Conservation (phyloP, 1,140 invertebrate species). For the Teleopsis dalmanni region DNA sequence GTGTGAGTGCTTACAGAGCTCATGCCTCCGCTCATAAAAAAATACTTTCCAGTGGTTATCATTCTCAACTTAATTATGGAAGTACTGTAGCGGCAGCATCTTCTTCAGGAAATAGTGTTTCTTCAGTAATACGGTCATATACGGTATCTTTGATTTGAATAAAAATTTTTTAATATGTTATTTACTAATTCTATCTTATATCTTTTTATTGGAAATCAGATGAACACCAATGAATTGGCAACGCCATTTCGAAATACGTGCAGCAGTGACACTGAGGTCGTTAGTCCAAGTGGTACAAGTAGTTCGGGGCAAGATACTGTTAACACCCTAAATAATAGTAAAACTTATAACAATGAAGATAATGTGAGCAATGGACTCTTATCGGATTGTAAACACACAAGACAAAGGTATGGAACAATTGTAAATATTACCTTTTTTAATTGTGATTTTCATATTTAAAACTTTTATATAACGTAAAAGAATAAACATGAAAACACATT, state of each 20-base stretch:
- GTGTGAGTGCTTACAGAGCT: slow-evolving; percentile 73
- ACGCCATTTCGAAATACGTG: slow-evolving; percentile 29
- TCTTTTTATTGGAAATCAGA: slow-evolving; percentile 36
- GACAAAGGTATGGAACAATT: slow-evolving; percentile 53
- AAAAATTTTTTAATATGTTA: background rate
- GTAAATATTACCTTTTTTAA: too few species aligned
- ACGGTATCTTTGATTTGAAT: slow-evolving; percentile 45
- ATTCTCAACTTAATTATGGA: slow-evolving; percentile 68
- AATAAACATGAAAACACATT: too few species aligned
- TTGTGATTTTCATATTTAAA: too few species aligned
- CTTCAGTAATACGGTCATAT: slow-evolving; percentile 46
- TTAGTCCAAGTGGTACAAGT: slow-evolving; percentile 38
- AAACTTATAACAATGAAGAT: slow-evolving; percentile 47
- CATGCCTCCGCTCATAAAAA: slow-evolving; percentile 76
- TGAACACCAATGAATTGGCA: slow-evolving; percentile 41
- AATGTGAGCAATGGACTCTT: slow-evolving; percentile 57
- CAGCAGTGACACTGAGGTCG: slow-evolving; percentile 40
- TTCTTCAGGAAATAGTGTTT: slow-evolving; percentile 44
- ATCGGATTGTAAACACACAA: slow-evolving; percentile 58
- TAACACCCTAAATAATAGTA: slow-evolving; percentile 5
- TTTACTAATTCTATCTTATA: background rate
- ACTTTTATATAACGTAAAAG: too few species aligned
- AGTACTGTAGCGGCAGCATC: slow-evolving; percentile 59
- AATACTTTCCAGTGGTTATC: slow-evolving; percentile 67
- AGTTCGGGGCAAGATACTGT: slow-evolving; percentile 28